These are phyloP conservation scores for Psittacara wagleri DNA, from an alignment of 2,113 vertebrate genomes.

Conservation along the genomic window DNA sequence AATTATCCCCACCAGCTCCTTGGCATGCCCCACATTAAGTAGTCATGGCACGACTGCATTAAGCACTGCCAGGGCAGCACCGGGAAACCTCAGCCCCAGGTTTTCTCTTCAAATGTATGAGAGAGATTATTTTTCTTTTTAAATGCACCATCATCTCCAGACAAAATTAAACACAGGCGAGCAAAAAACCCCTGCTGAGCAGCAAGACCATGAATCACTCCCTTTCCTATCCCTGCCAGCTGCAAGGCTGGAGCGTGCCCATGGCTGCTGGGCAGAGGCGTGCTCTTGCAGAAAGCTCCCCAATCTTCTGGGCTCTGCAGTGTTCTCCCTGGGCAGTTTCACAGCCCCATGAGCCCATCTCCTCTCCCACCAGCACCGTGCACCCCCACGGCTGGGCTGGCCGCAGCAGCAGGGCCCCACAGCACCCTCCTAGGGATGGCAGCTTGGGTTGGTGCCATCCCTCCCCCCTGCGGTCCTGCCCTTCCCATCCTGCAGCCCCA, in stretches of 20 bases:
- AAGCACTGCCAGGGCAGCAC: neutral
- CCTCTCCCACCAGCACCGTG: neutral
- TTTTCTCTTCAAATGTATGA: neutral
- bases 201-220: neutral
- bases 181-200: neutral
- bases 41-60: accelerated
- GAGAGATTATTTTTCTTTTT: neutral
- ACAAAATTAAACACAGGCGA: neutral
- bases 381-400: accelerated
- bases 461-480: neutral
- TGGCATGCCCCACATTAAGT: accelerated
- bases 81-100: accelerated
- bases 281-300: neutral
- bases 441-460: accelerated
- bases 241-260: accelerated
- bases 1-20: neutral
- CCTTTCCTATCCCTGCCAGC: accelerated
- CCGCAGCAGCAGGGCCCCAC: accelerated
- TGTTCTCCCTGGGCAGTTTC: neutral
- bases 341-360: neutral
- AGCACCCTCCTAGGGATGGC: neutral
- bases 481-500: neutral
- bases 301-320: neutral
- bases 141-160: neutral
- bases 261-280: neutral